Conservation (phyloP, 2,797 vertebrate genomes). For the Cichlasoma orientale region DNA sequence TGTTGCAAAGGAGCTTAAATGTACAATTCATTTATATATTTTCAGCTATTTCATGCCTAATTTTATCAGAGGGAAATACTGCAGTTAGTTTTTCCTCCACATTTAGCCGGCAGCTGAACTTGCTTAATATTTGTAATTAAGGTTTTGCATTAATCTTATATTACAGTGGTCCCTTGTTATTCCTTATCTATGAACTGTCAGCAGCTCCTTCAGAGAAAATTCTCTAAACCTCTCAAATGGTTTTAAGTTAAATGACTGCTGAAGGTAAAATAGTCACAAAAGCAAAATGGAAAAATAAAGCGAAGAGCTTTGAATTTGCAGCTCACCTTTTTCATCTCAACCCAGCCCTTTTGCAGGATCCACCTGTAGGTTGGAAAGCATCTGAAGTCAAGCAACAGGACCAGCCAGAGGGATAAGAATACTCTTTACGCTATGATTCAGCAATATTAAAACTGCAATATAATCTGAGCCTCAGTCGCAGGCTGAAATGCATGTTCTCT, state of each 20-base stretch:
- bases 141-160: neutral
- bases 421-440: neutral
- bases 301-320: neutral
- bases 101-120: too few relatives aligned
- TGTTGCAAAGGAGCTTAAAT: too few relatives aligned
- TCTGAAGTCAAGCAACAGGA: neutral
- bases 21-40: rapidly evolving
- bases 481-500: neutral
- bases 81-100: too few relatives aligned
- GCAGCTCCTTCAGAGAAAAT: neutral
- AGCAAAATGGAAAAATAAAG: neutral
- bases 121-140: neutral
- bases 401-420: neutral
- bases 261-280: neutral
- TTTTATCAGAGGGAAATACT: too few relatives aligned
- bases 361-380: neutral
- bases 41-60: neutral
- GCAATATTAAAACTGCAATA: neutral
- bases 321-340: neutral
- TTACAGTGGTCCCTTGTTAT: neutral
- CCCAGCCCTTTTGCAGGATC: neutral
- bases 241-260: neutral
- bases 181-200: neutral
- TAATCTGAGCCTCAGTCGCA: neutral
- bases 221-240: neutral